phyloP scores from a whole-genome alignment of 2,888 invertebrate genomes.

The Apotomis betuletana region DNA sequence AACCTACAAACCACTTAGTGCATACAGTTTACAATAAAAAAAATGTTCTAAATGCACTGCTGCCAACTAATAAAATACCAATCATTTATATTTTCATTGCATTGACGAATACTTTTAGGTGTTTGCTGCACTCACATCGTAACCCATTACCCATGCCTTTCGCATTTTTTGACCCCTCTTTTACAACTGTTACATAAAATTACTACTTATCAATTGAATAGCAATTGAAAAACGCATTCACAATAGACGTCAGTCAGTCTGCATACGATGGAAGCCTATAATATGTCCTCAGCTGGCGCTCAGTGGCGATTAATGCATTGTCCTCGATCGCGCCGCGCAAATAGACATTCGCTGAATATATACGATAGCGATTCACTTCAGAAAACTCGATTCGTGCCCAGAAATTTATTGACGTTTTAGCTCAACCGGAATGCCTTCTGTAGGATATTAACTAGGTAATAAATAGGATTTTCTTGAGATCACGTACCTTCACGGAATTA shows the following conservation, averaged over 20 bases:
- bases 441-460: constrained; percentile 5
- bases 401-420: not conserved
- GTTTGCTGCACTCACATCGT: no score
- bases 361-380: constrained; percentile 10
- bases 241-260: not conserved
- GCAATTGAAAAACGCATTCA: not conserved
- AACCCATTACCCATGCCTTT: no score
- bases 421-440: constrained; percentile 5
- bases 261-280: not conserved
- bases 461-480: constrained; percentile 12
- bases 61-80: no score
- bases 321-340: constrained; percentile 17
- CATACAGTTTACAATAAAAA: no score
- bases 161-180: no score
- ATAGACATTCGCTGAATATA: constrained; percentile 26
- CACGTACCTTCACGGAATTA: not conserved
- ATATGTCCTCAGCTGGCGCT: constrained; percentile 23
- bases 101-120: no score
- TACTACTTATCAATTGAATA: not conserved
- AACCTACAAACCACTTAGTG: no score
- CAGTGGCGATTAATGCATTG: constrained; percentile 16
- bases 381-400: constrained; percentile 12
- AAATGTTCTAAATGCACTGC: no score
- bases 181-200: no score
- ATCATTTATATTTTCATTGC: no score